A percentile compares a stretch with the other conserved stretches of the same genome.
These are phyloP conservation scores for Heterodera filipjevi DNA, from an alignment of 2,888 invertebrate genomes.

Conservation along the genomic window DNA sequence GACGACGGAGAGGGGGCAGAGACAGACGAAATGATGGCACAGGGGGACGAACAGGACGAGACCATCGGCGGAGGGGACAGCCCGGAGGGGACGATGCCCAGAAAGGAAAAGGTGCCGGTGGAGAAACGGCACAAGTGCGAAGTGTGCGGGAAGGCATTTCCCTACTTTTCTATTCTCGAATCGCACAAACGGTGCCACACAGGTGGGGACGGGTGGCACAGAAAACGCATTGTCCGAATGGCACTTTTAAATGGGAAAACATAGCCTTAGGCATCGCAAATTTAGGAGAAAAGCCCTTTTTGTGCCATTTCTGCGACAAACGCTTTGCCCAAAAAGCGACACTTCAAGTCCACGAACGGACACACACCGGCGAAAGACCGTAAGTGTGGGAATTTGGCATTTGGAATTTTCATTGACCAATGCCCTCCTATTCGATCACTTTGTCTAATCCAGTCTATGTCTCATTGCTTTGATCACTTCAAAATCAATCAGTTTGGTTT, in stretches of 20 bases:
- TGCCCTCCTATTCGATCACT: background rate
- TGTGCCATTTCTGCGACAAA: conserved; percentile 64
- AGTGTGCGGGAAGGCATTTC: conserved; percentile 61
- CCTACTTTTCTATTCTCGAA: conserved; percentile 65
- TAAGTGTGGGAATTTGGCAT: conserved; percentile 36
- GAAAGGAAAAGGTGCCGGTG: conserved; percentile 33
- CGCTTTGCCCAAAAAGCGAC: conserved; percentile 66
- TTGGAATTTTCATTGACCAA: background rate
- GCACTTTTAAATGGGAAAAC: background rate
- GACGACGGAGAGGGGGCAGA: conserved; percentile 18
- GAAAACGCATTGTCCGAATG: background rate
- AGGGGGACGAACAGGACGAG: background rate
- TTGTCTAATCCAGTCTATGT: background rate
- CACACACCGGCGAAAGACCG: conserved; percentile 65
- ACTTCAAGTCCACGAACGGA: conserved; percentile 64
- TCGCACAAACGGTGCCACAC: conserved; percentile 66
- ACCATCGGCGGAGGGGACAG: background rate
- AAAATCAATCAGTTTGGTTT: too few species aligned
- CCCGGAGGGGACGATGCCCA: background rate
- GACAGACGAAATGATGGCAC: background rate
- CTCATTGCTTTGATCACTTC: too few species aligned
- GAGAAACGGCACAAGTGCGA: conserved; percentile 63
- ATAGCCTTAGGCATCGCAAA: too few species aligned
- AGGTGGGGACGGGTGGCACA: conserved; percentile 54
- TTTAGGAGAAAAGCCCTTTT: conserved; percentile 44